Evolutionary conservation across 1,140 invertebrate genomes (phyloP), one percentile per base, ranked within the genome.

Genomic region (Choristoneura fumiferana): DNA sequence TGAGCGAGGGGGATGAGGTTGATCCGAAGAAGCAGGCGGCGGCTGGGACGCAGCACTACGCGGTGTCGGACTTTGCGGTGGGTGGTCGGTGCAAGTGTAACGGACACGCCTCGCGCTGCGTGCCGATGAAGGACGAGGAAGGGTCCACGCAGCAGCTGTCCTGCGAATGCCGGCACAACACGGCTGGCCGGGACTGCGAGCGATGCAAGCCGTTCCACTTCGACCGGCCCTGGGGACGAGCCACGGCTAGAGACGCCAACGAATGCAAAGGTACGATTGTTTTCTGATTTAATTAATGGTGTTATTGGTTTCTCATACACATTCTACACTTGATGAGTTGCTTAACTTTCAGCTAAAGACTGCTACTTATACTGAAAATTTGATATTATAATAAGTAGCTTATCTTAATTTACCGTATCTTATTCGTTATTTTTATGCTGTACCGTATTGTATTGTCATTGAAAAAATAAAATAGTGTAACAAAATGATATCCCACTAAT

Each of bases 81-180:
- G 98, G 98, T 52, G 98, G 98, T 9, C 92, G 98, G 14, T 99
- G 98, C 90, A 99, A 99, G 92, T 99, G 98, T 89, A 99, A 99
- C 90, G 98, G 98, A 45, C 98, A 99, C 90, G 98, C 98, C 37
- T 96, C 96, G 35, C 92, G 94, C 60, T 99, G 98, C 81, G 91
- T 93, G 59, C 91, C 91, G 52, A 92, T 92, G 60, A 93, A 93
- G 64, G 93, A 94, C 43, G 96, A 96, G 1, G 72, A 66, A 37
- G 71, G 62, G 6, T 53, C n/a, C n/a, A n/a, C 67, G 40, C 70
- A 66, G 59, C 91, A 94, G 76, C 73, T 87, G 62, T 73, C 81
- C 89, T 99, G 99, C 90, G 98, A 99, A 71, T 99, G 99, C 87
- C 95, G 95, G 74, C 99, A 99, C 90, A 99, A 99, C 88, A 99